Conservation (phyloP, 2,797 vertebrate genomes). For the Sebastolobus altivelis region DNA sequence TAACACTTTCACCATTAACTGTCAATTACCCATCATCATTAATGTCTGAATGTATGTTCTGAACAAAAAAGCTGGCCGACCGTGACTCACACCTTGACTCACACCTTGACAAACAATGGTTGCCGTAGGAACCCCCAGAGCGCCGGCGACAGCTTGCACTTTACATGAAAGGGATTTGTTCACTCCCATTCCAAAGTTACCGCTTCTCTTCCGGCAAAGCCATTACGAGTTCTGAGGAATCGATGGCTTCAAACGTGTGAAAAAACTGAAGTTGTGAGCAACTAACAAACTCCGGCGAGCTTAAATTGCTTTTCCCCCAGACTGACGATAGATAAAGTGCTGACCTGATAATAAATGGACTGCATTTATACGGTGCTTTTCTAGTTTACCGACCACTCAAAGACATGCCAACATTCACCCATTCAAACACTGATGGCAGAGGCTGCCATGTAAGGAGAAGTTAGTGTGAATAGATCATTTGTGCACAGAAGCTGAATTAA, state of each 20-base stretch:
- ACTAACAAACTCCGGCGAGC: slow-evolving; percentile 15
- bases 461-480: slow-evolving; percentile 10
- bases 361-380: neutral
- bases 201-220: slow-evolving; percentile 16
- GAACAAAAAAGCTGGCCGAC: slow-evolving; percentile 16
- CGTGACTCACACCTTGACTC: slow-evolving; percentile 52
- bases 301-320: slow-evolving; percentile 27
- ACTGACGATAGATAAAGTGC: neutral
- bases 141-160: slow-evolving; percentile 27
- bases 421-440: too few species aligned
- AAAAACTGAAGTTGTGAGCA: slow-evolving; percentile 28
- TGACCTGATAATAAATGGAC: slow-evolving; percentile 25
- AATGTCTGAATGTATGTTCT: neutral
- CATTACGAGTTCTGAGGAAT: slow-evolving; percentile 31
- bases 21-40: neutral
- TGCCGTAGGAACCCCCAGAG: slow-evolving; percentile 55
- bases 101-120: slow-evolving; percentile 47
- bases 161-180: slow-evolving; percentile 46
- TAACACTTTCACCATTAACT: neutral
- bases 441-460: neutral
- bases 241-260: slow-evolving; percentile 29
- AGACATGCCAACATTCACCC: too few species aligned
- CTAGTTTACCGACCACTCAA: neutral
- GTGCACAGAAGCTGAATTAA: slow-evolving; percentile 19
- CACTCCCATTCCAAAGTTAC: slow-evolving; percentile 18